Percentiles rank a stretch among this genome's conserved stretches.
These are phyloP conservation scores for Phyllostomus discolor DNA, from an alignment of 2,113 vertebrate genomes.

Conservation along the genomic window DNA sequence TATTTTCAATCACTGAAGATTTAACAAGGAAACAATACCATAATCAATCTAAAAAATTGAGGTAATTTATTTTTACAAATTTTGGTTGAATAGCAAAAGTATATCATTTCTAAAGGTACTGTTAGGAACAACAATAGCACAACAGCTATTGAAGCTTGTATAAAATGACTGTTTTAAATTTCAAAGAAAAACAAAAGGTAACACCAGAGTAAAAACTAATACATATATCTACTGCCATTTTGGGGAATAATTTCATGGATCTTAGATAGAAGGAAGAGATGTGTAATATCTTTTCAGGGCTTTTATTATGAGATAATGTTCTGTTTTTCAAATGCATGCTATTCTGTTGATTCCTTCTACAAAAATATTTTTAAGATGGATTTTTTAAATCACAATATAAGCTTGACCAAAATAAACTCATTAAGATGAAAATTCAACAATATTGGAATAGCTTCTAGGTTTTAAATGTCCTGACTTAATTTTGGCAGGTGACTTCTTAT, in stretches of 20 bases:
- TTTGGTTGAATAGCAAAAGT: neutral
- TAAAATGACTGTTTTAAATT: constrained; percentile 17
- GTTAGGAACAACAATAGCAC: neutral
- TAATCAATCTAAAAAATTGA: constrained; percentile 68
- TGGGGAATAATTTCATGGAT: neutral
- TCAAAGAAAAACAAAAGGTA: neutral
- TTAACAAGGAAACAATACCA: constrained; percentile 57
- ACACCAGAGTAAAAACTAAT: neutral
- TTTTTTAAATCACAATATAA: neutral
- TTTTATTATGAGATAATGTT: neutral
- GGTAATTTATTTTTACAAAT: constrained; percentile 42
- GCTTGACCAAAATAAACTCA: neutral
- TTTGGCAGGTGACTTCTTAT: neutral
- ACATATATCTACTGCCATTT: neutral
- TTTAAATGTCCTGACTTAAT: constrained; percentile 25
- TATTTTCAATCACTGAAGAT: constrained; percentile 62
- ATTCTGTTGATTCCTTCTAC: neutral
- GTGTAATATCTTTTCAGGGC: neutral
- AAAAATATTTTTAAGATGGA: neutral
- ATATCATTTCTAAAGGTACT: neutral
- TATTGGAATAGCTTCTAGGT: neutral
- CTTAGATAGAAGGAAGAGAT: neutral
- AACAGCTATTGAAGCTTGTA: neutral
- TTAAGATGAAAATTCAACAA: neutral
- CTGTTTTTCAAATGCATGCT: neutral